Percentiles rank a stretch among this genome's conserved stretches.
Conservation (phyloP, 2,888 invertebrate genomes). For the Nezara viridula region DNA sequence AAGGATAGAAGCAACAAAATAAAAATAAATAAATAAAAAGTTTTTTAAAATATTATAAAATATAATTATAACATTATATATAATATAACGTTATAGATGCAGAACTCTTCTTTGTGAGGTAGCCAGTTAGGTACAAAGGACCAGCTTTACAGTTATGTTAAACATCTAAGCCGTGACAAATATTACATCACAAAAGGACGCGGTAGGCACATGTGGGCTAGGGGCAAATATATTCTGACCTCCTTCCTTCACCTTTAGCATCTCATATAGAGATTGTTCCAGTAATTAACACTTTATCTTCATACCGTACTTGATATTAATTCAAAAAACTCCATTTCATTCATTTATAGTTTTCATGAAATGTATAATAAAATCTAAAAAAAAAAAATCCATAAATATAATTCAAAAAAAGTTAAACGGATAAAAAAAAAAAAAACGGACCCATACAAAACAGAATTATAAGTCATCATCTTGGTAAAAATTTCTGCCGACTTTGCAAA, state of each 20-base stretch:
- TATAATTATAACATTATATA: background rate
- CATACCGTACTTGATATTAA: background rate
- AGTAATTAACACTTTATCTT: background rate
- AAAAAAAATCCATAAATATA: too few relatives aligned
- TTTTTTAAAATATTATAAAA: background rate
- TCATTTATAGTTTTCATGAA: background rate
- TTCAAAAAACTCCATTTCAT: background rate
- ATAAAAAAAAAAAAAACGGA: background rate
- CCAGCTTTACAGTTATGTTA: slow-evolving; percentile 8
- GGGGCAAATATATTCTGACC: slow-evolving; percentile 9
- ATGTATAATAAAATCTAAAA: too few relatives aligned
- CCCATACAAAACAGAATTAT: background rate
- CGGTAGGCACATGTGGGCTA: background rate
- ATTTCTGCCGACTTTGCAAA: background rate
- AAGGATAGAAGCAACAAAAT: too few relatives aligned
- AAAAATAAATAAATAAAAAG: too few relatives aligned
- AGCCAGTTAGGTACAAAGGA: background rate
- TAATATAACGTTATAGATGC: background rate
- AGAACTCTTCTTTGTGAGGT: background rate
- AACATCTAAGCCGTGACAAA: slow-evolving; percentile 22
- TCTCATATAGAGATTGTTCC: background rate
- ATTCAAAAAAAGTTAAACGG: too few relatives aligned
- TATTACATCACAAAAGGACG: slow-evolving; percentile 13
- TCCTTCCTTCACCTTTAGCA: background rate
- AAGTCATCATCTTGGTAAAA: background rate